phyloP scores from a whole-genome alignment of 2,888 invertebrate species.

The Busseola fusca region DNA sequence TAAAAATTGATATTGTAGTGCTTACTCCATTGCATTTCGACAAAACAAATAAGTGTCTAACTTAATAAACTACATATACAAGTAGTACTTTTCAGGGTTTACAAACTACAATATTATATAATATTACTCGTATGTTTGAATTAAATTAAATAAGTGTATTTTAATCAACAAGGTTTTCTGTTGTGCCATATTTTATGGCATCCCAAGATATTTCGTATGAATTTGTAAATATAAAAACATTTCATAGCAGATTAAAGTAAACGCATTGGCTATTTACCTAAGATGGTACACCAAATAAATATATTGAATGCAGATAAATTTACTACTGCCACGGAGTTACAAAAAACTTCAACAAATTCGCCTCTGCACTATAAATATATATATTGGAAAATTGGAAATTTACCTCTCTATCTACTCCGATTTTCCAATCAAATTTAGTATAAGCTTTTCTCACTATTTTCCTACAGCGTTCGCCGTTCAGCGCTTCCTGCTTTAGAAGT shows the following conservation, averaged over 20 bases:
- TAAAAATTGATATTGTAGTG: no score
- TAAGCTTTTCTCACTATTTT: not conserved
- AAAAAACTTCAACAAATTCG: not conserved
- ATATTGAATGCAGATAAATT: not conserved
- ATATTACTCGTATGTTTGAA: slow-evolving; percentile 1
- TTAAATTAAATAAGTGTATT: slow-evolving; percentile 11
- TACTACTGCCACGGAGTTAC: not conserved
- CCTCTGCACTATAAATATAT: not conserved
- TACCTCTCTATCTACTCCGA: not conserved
- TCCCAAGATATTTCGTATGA: slow-evolving; percentile 19
- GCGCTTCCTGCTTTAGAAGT: not conserved
- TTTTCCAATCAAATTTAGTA: not conserved
- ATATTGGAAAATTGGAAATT: no score
- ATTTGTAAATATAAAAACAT: slow-evolving; percentile 38
- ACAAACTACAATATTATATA: not conserved
- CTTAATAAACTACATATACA: slow-evolving; percentile 18
- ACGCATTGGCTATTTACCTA: slow-evolving; percentile 4
- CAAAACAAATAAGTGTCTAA: not conserved
- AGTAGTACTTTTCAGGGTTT: slow-evolving; percentile 47
- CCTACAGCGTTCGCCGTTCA: not conserved
- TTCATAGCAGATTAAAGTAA: slow-evolving; percentile 6
- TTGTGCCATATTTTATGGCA: slow-evolving; percentile 50
- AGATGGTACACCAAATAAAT: not conserved
- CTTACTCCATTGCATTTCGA: slow-evolving; percentile 9
- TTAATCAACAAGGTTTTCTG: slow-evolving; percentile 21